These are phyloP conservation scores for Elysia crispata DNA, from an alignment of 2,888 invertebrate species.

Conservation along the genomic window DNA sequence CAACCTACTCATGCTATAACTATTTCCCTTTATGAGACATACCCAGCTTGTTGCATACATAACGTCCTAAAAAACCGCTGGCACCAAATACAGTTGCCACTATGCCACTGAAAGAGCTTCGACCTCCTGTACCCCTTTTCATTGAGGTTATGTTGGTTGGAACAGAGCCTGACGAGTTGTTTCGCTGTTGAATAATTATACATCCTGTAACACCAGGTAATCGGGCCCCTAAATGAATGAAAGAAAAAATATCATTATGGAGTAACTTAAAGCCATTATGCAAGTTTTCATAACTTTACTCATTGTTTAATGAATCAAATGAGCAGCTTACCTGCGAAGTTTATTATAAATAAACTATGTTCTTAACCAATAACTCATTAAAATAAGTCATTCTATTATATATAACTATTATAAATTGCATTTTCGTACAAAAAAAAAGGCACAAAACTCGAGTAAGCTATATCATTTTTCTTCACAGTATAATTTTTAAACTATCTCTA, in stretches of 20 bases:
- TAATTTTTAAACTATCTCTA: too few species aligned
- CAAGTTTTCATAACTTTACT: too few species aligned
- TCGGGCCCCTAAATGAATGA: conserved; percentile 56
- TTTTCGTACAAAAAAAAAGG: too few species aligned
- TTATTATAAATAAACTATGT: too few species aligned
- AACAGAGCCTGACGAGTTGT: conserved; percentile 43
- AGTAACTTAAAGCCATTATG: background rate
- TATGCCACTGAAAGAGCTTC: conserved; percentile 96
- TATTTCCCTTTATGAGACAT: conserved; percentile 77
- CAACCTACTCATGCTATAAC: background rate
- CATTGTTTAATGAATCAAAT: too few species aligned
- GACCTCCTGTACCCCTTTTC: conserved; percentile 82
- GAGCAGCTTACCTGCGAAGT: too few species aligned
- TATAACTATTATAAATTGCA: too few species aligned
- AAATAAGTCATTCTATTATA: too few species aligned
- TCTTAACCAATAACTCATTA: too few species aligned
- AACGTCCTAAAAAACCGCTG: conserved; percentile 91
- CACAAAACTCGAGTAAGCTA: too few species aligned
- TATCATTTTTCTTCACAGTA: too few species aligned
- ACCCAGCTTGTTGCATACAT: conserved; percentile 92
- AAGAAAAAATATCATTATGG: conserved; percentile 40
- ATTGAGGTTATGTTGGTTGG: conserved; percentile 54
- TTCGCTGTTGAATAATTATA: conserved; percentile 52
- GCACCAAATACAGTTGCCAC: conserved; percentile 99
- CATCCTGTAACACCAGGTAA: conserved; percentile 56